These are phyloP conservation scores for Pantherophis guttatus DNA, from an alignment of 2,113 vertebrate genomes.

Conservation along the genomic window DNA sequence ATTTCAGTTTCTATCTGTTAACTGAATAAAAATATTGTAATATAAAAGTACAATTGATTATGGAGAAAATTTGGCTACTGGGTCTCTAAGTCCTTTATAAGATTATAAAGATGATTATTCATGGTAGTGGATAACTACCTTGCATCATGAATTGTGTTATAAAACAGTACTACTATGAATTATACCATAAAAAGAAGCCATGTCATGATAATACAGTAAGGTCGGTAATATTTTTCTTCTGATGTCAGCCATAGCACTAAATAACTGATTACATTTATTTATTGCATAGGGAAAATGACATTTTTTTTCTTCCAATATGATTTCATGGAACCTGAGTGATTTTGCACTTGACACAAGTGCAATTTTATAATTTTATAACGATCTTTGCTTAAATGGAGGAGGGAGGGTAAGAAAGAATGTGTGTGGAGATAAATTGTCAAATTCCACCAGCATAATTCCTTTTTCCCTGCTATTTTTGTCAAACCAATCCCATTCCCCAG, in stretches of 20 bases:
- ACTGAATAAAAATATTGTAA: not conserved
- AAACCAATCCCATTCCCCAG: not conserved
- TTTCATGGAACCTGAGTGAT: not conserved
- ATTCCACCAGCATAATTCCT: not conserved
- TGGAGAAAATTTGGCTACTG: not conserved
- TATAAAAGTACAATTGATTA: not conserved
- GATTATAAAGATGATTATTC: not conserved
- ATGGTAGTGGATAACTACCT: not conserved
- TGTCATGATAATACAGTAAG: not conserved
- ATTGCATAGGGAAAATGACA: not conserved
- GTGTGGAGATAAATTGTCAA: not conserved
- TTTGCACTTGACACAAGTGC: not conserved
- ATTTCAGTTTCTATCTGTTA: constrained; percentile 9
- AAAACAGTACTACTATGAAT: not conserved
- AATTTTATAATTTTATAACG: not conserved
- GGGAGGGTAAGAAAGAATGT: not conserved
- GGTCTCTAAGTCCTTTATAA: not conserved
- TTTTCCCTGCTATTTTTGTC: not conserved
- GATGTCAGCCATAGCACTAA: not conserved
- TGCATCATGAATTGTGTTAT: not conserved
- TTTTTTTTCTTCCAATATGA: not conserved
- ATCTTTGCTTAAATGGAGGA: not conserved
- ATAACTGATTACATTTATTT: not conserved
- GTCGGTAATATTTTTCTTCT: not conserved
- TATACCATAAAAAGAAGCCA: not conserved